Percentiles rank a stretch among this genome's conserved stretches.
Conservation (phyloP, 2,113 vertebrate genomes). For the Melanocharis versteri region DNA sequence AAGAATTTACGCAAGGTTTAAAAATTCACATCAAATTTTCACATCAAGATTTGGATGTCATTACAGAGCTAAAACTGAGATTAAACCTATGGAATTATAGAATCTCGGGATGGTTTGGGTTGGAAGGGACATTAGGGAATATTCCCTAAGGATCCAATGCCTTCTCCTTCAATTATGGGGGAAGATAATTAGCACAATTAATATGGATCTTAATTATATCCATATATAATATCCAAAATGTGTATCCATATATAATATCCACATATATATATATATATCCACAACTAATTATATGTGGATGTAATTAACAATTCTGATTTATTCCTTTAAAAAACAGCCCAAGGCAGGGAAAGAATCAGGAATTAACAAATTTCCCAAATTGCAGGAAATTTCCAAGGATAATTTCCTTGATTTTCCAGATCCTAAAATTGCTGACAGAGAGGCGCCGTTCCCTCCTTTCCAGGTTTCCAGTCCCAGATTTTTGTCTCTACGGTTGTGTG, state of each 20-base stretch:
- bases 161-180: neutral
- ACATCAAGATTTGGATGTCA: too few relatives aligned
- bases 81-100: rapidly evolving
- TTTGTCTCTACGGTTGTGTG: too few relatives aligned
- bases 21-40: neutral
- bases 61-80: neutral
- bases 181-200: neutral
- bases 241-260: neutral
- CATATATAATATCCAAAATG: too few relatives aligned
- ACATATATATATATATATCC: too few relatives aligned
- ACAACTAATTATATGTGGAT: neutral
- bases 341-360: neutral
- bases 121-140: neutral
- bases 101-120: neutral
- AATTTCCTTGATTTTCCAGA: neutral
- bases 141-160: neutral
- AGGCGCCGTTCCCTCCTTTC: neutral
- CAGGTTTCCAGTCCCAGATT: neutral
- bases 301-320: neutral
- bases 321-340: neutral
- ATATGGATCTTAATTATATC: neutral
- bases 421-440: neutral
- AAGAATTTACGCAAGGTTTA: neutral
- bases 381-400: too few relatives aligned
- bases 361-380: too few relatives aligned